Base-by-base conservation (phyloP, 64 coral and sea anemone species). In the Pocillopora damicornis region DNA sequence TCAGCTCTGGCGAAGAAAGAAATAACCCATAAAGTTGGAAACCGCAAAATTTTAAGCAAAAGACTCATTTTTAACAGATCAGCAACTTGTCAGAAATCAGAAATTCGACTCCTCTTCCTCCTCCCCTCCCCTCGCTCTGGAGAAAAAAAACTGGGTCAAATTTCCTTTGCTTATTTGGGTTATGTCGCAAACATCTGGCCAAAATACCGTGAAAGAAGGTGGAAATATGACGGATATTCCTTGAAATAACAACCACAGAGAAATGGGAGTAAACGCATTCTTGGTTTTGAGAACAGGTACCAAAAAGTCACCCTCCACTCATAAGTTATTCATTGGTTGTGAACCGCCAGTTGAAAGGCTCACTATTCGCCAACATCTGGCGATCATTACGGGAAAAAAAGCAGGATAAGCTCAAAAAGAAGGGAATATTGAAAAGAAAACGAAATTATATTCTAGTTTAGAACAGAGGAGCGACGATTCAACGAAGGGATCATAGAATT, bases 281-380 rank as follows among this genome's bases (percentile, higher is more conserved):
- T 38, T 69, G 80, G 68, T 13, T 71, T 82, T 37, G 2, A 34
- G 38, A 69, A 83, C 80, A 69, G 80, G 80, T 83, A 83, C 80
- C 80, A 83, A 83, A 83, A 63, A 82, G 23, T 82, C 26, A 82
- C 11, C 77, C 22, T 23, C 37, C 66, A 11, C 80, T 83, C 37
- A 83, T 83, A 38, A 83, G 10, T 83, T 83, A 83, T 83, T 83
- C 63, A 83, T 83, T 64, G 9, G 35, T 37, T 35, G 36, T 37
- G 35, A 22, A 37, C 34, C 11, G 80, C 3, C 16, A 13, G 20
- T 83, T 71, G 80, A 83, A 83, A 83, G 80, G 10, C 80, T 83
- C 80, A 83, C 80, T 42, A n/a, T 1, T 22, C 66, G 7, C n/a
- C 17, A 9, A 9, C 57, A n/a, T n/a, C 25, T 59, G 59, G n/a